These are phyloP conservation scores for Festucalex cinctus DNA, from an alignment of 2,113 vertebrate genomes.

Conservation along the genomic window DNA sequence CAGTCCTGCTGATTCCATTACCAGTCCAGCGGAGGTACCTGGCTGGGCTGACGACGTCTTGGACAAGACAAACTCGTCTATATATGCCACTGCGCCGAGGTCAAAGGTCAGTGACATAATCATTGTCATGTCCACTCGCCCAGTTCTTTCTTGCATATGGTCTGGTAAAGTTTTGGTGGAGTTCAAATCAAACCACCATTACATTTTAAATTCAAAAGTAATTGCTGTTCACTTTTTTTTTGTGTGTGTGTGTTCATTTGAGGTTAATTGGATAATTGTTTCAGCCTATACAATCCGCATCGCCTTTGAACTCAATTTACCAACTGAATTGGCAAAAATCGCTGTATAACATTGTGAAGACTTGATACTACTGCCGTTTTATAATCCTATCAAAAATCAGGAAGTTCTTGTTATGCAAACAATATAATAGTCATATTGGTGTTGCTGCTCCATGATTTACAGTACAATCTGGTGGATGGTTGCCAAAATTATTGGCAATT, in stretches of 20 bases:
- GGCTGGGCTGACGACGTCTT: background rate
- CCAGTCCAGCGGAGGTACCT: conserved; percentile 2
- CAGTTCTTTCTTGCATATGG: background rate
- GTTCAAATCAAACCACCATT: background rate
- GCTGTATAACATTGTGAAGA: background rate
- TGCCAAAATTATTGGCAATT: background rate
- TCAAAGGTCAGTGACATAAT: conserved; percentile 64
- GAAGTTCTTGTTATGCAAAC: conserved; percentile 7
- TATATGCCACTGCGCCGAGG: conserved; percentile 54
- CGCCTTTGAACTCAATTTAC: background rate
- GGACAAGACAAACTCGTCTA: conserved; percentile 14
- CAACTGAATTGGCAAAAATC: background rate
- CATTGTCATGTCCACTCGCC: too few relatives aligned
- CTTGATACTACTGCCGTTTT: too few relatives aligned
- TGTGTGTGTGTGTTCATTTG: too few relatives aligned
- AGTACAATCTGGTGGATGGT: background rate
- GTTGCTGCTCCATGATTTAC: background rate
- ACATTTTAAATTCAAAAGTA: background rate
- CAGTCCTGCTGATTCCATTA: conserved; percentile 40
- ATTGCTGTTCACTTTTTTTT: too few relatives aligned
- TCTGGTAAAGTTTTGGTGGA: background rate
- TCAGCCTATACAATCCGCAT: too few relatives aligned
- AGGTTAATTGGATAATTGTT: too few relatives aligned
- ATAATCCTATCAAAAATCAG: background rate
- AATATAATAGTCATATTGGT: background rate